These are phyloP conservation scores for Bombylius major DNA, from an alignment of 2,888 invertebrate genomes.

Conservation along the genomic window DNA sequence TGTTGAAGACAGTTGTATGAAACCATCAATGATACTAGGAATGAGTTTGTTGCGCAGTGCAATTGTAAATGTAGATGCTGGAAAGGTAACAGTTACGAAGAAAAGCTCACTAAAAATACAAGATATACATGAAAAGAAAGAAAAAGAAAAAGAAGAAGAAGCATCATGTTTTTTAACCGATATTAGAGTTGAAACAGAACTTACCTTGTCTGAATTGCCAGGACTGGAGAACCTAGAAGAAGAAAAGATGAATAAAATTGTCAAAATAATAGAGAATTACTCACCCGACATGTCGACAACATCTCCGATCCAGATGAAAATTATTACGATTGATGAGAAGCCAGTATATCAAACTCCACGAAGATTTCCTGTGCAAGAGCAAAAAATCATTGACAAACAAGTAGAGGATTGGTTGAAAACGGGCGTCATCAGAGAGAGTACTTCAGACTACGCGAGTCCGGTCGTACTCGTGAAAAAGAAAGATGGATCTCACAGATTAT, in stretches of 20 bases:
- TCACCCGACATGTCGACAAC: neutral
- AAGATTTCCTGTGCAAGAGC: neutral
- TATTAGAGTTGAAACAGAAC: too few species aligned
- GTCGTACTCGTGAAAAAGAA: neutral
- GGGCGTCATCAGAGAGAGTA: neutral
- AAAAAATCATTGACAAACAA: neutral
- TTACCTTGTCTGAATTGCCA: too few species aligned
- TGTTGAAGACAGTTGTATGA: too few species aligned
- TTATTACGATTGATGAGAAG: neutral
- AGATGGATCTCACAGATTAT: neutral
- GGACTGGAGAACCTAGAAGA: too few species aligned
- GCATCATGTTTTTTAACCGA: too few species aligned
- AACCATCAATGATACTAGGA: too few species aligned
- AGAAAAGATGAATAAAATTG: neutral
- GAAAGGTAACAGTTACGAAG: too few species aligned
- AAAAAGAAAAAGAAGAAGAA: too few species aligned
- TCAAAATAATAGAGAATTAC: neutral
- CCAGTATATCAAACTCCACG: neutral
- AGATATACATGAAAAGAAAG: too few species aligned
- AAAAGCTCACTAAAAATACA: too few species aligned
- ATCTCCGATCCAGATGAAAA: constrained; percentile 2
- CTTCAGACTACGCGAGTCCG: constrained; percentile 10
- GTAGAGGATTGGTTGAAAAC: neutral
- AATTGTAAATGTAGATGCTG: too few species aligned
- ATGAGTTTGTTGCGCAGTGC: too few species aligned